Percentiles rank a stretch among this genome's conserved stretches.
Conservation (phyloP, 2,797 vertebrate species). For the Gallinago nigripennis region DNA sequence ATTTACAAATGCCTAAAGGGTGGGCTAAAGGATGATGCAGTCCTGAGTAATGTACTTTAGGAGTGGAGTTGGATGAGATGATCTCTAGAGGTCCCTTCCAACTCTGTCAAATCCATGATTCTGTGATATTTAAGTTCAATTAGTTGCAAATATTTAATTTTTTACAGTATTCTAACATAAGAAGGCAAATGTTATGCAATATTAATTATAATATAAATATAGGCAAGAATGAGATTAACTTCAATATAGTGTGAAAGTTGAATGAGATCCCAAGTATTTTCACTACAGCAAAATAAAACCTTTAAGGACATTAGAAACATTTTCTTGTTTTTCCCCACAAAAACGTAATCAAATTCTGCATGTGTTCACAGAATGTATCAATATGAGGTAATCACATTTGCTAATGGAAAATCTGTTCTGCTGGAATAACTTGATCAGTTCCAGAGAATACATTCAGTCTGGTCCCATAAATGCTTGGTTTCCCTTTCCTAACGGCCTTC, state of each 20-base stretch:
- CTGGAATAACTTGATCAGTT: slow-evolving; percentile 3
- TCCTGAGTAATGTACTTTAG: too few species aligned
- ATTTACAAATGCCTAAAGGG: too few species aligned
- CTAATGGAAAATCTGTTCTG: slow-evolving; percentile 9
- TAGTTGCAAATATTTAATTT: not conserved
- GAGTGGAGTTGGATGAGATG: too few species aligned
- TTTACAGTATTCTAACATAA: not conserved
- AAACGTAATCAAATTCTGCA: not conserved
- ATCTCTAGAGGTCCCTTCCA: too few species aligned
- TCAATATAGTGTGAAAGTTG: not conserved
- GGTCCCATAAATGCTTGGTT: not conserved
- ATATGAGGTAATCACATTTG: slow-evolving; percentile 24
- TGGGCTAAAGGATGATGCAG: too few species aligned
- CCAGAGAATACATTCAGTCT: not conserved
- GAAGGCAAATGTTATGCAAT: not conserved
- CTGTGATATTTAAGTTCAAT: not conserved
- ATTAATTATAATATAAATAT: not conserved
- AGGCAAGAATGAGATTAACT: not conserved
- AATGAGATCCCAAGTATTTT: not conserved
- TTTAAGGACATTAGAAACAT: not conserved
- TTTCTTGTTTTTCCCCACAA: not conserved
- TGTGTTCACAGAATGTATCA: not conserved
- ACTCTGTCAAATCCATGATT: too few species aligned
- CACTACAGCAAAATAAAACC: not conserved
- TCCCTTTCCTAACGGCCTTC: not conserved